Conservation (phyloP, 2,888 invertebrate genomes). For the Erebia ligea region DNA sequence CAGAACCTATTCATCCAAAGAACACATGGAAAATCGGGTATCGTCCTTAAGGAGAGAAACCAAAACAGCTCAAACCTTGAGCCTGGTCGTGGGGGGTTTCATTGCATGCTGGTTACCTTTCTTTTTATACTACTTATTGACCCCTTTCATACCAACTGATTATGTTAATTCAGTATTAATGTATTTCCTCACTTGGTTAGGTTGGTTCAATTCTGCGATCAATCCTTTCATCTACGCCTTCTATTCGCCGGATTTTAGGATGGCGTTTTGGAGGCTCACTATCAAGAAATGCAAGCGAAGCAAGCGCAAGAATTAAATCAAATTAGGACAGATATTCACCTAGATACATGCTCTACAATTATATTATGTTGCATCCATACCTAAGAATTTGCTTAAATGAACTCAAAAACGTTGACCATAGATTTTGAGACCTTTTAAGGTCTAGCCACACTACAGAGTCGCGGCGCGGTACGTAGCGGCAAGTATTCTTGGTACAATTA, state of each 20-base stretch:
- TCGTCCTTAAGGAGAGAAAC: constrained; percentile 90
- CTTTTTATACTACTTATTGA: constrained; percentile 91
- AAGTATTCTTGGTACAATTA: too few relatives aligned
- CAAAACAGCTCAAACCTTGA: constrained; percentile 94
- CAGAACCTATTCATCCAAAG: constrained; percentile 80
- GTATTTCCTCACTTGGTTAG: constrained; percentile 92
- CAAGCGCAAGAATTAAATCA: constrained; percentile 37
- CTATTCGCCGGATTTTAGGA: constrained; percentile 93
- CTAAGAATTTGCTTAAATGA: too few relatives aligned
- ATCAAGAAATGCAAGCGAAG: constrained; percentile 85
- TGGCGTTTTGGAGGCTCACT: constrained; percentile 93
- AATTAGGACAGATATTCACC: neutral
- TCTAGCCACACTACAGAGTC: too few relatives aligned
- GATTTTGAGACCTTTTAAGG: too few relatives aligned
- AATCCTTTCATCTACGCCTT: constrained; percentile 96
- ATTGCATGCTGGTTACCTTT: constrained; percentile 95
- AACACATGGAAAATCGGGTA: constrained; percentile 84
- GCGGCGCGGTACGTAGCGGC: too few relatives aligned
- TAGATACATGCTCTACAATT: too few relatives aligned
- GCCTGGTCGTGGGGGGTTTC: constrained; percentile 94
- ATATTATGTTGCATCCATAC: too few relatives aligned
- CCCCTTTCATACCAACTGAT: constrained; percentile 88
- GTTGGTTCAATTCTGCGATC: constrained; percentile 95
- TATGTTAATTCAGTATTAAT: constrained; percentile 86
- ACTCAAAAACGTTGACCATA: too few relatives aligned